Evolutionary conservation across 2,113 vertebrate species (phyloP), one percentile per base, ranked within the genome.

Genomic region (Cettia cetti): DNA sequence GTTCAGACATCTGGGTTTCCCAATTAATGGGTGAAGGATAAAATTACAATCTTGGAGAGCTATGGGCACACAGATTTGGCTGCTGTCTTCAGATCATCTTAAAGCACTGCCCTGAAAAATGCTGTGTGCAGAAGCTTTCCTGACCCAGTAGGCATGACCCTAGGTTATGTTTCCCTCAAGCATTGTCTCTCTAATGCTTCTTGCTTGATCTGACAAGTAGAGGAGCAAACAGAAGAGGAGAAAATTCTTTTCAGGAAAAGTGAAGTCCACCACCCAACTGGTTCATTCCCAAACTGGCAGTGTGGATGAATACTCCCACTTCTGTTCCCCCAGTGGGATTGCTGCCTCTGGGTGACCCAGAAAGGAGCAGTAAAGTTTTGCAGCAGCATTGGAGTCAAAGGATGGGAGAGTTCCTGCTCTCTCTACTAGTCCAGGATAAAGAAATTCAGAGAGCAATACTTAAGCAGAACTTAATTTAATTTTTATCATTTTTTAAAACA

Each of bases 241-340:
- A 69, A 90, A 74, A 6, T 59, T 77, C 9, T 9, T 24, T 9
- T 33, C 2, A 28, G 23, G 22, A 57, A 65, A 89, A 64, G 6
- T 13, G 10, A 65, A 69, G n/a, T 3, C 31, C 17, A 23, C 8
- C 21, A 65, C 13, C 2, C 22, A 71, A 0, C 2, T 65, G 24
- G 4, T 57, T 64, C 35, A 59, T 17, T 7, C 8, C 9, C 22
- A 76, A 37, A 63, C 2, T 31, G 19, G 6, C 9, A 59, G 19
- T 17, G 7, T 1, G 2, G 19, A 52, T 33, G 14, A 47, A 59
- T 8, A 37, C 3, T 42, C 2, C 4, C 1, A 9, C 28, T 8
- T 75, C 52, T 33, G 3, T 2, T 39, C 6, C 15, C 15, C 61
- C n/a, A 47, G 6, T 28, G 74, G 31, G 12, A 6, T 4, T 68